Evolutionary conservation across 2,797 vertebrate species (phyloP), one percentile per base, ranked within the genome.

Genomic region (Numenius phaeopus): DNA sequence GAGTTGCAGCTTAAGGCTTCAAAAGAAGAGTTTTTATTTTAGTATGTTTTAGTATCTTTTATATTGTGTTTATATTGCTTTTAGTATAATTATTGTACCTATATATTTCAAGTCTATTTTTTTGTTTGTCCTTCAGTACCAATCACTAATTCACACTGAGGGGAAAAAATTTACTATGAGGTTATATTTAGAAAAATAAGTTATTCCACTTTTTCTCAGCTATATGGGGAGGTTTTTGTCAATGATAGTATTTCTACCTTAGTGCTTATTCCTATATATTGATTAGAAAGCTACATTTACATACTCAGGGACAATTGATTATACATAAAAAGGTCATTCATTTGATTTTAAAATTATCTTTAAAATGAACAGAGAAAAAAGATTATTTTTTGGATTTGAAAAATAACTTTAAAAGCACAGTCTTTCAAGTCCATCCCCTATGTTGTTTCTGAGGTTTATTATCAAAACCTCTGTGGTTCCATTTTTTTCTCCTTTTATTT

Each of bases 271-370:
- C 27, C 85, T 82, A 46, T 79, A 66, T 82, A 95, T 95, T 87
- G 87, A 95, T 90, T 84, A 66, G 58, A 83, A 87, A 52, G 27
- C 5, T 52, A n/a, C 3, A 58, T 95, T 90, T 94, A 91, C 70
- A 95, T 95, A 95, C 90, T 72, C 50, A 76, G 70, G 44, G 30
- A 86, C 70, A 91, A 94, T 72, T 76, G 80, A 96, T 84, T 89
- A 52, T 52, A 79, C 44, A 72, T 72, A 44, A 83, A 91, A 91
- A 87, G 46, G 58, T 76, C 29, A 76, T 82, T 81, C 5, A 52
- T 84, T 58, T 69, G 24, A 79, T 65, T 47, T 50, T 30, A 81
- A 96, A 85, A 75, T 80, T 65, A 62, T 50, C 37, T 71, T 82
- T 84, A 65, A 80, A 81, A 87, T 55, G 12, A 70, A 75, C 2